phyloP scores from a whole-genome alignment of 2,113 vertebrate genomes.

The Micronycteris hirsuta region DNA sequence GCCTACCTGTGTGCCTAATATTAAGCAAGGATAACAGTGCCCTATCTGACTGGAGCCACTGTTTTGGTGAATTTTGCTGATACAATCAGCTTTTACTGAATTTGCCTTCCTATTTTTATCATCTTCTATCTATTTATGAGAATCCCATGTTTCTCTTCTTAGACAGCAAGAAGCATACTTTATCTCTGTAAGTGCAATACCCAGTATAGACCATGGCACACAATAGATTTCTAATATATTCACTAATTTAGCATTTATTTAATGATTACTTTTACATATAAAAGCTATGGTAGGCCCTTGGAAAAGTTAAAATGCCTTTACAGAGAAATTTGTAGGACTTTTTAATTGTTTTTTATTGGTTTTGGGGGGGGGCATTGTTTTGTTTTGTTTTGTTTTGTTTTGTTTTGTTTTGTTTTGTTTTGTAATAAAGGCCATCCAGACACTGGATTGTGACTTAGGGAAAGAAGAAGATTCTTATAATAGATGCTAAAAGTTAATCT shows the following conservation, averaged over 20 bases:
- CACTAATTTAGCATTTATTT: background rate
- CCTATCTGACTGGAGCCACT: background rate
- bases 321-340: background rate
- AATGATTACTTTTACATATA: background rate
- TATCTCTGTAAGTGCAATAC: background rate
- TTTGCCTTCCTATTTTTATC: background rate
- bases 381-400: background rate
- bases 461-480: background rate
- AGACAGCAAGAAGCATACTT: background rate
- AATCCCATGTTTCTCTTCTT: background rate
- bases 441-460: background rate
- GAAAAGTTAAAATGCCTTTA: background rate
- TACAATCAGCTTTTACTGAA: background rate
- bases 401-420: background rate
- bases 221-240: background rate
- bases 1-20: background rate
- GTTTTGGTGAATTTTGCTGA: background rate
- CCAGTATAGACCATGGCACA: background rate
- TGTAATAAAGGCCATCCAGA: background rate
- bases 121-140: background rate
- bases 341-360: background rate
- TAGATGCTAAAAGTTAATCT: background rate
- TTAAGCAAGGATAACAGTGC: background rate
- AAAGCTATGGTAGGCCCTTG: background rate
- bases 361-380: background rate